These are phyloP conservation scores for Athene cunicularia DNA, from an alignment of 2,113 vertebrate species.

Conservation along the genomic window DNA sequence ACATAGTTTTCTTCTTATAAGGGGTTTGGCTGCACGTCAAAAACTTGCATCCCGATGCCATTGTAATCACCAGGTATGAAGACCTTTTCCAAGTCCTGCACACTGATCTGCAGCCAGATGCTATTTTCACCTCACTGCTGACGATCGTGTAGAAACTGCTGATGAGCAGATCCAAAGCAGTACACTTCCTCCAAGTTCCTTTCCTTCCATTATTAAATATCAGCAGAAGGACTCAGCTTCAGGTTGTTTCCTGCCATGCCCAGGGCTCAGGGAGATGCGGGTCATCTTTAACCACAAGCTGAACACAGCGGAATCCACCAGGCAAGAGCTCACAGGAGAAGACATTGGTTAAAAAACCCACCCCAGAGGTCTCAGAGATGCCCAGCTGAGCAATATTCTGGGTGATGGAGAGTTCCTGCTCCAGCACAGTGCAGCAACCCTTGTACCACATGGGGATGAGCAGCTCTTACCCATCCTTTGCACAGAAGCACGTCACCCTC, in stretches of 20 bases:
- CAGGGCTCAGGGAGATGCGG: background rate
- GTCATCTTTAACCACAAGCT: fast-evolving
- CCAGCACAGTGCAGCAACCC: background rate
- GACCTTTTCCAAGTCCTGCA: background rate
- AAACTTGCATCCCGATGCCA: background rate
- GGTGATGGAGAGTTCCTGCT: background rate
- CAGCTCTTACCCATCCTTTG: background rate
- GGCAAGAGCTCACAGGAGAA: background rate
- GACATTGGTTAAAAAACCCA: background rate
- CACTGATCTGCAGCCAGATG: background rate
- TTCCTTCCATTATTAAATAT: background rate
- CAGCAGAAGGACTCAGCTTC: background rate
- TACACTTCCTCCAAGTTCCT: background rate
- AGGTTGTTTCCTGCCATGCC: background rate
- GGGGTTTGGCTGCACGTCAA: background rate
- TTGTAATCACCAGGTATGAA: background rate
- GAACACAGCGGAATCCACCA: background rate
- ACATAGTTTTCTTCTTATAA: background rate
- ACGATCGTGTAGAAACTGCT: background rate
- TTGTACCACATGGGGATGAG: fast-evolving
- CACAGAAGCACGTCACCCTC: fast-evolving
- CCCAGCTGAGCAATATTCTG: background rate
- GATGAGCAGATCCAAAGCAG: background rate
- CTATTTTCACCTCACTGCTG: background rate
- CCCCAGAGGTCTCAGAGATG: background rate